Evolutionary conservation across 2,888 invertebrate species (phyloP).

Genomic region (Epistrophella euchroma): DNA sequence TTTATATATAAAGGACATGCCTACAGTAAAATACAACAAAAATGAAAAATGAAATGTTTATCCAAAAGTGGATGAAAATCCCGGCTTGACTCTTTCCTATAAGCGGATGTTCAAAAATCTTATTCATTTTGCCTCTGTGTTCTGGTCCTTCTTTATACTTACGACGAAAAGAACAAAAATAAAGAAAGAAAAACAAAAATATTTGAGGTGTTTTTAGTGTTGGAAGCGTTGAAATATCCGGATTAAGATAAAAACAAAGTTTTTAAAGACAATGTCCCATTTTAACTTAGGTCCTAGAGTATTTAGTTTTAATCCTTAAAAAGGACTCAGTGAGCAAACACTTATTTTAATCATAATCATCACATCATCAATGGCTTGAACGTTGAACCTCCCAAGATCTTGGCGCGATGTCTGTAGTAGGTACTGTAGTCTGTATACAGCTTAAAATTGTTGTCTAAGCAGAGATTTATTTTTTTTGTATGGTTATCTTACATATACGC

Average conservation of each 20-base stretch:
- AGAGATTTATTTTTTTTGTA: neutral
- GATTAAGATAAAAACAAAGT: conserved; percentile 26
- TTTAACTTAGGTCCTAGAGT: neutral
- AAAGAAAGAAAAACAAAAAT: conserved; percentile 24
- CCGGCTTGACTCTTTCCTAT: conserved; percentile 60
- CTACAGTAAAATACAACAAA: neutral
- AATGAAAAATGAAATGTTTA: conserved; percentile 20
- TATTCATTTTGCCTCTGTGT: neutral
- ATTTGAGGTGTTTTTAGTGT: conserved; percentile 41
- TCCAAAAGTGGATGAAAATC: conserved; percentile 53
- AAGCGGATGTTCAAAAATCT: conserved; percentile 61
- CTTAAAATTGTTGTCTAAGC: neutral
- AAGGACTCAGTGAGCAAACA: conserved; percentile 31
- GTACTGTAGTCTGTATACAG: neutral
- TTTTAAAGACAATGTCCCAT: conserved; percentile 24
- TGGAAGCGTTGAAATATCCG: conserved; percentile 68
- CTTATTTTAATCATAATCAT: conserved; percentile 6
- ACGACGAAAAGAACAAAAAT: neutral
- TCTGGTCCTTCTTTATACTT: neutral
- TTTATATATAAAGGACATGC: neutral
- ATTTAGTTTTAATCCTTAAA: conserved; percentile 18
- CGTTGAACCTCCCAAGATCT: conserved; percentile 6
- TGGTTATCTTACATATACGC: neutral
- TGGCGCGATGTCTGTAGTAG: neutral
- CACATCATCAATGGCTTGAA: neutral